phyloP scores from a whole-genome alignment of 2,888 invertebrate genomes.

The Aphidius colemani region DNA sequence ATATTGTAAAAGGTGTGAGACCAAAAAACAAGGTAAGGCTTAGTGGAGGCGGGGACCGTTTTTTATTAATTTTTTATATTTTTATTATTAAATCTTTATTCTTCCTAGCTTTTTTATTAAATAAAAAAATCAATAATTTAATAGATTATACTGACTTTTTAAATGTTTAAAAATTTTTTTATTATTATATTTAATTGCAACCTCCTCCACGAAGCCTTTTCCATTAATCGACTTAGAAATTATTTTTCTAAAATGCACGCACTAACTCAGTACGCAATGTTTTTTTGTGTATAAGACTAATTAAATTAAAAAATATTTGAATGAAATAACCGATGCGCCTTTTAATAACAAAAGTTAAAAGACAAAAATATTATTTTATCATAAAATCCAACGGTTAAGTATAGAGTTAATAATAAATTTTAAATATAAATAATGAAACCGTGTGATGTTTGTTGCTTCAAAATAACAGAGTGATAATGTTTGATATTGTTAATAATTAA shows the following conservation, averaged over 20 bases:
- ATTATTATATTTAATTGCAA: conserved; percentile 30
- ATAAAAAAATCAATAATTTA: conserved; percentile 11
- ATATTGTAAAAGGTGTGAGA: conserved; percentile 17
- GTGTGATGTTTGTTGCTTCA: no score
- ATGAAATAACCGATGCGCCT: no score
- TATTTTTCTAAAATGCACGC: conserved; percentile 49
- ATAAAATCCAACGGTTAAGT: no score
- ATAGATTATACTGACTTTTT: background rate
- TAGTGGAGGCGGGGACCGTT: conserved; percentile 59
- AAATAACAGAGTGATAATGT: no score
- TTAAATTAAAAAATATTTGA: no score
- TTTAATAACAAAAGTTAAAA: no score
- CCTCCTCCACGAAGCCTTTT: conserved; percentile 49
- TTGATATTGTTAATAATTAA: no score
- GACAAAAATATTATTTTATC: no score
- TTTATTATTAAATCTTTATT: conserved; percentile 29
- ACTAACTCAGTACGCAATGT: no score
- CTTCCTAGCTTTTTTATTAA: conserved; percentile 19
- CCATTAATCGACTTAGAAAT: conserved; percentile 40
- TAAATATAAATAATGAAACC: no score
- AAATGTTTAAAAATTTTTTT: conserved; percentile 14
- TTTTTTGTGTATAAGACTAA: no score
- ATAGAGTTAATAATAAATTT: no score
- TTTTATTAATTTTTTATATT: conserved; percentile 29
- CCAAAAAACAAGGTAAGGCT: conserved; percentile 46